Base-by-base conservation (phyloP, 2,888 invertebrate species). In the Apodemia zela region DNA sequence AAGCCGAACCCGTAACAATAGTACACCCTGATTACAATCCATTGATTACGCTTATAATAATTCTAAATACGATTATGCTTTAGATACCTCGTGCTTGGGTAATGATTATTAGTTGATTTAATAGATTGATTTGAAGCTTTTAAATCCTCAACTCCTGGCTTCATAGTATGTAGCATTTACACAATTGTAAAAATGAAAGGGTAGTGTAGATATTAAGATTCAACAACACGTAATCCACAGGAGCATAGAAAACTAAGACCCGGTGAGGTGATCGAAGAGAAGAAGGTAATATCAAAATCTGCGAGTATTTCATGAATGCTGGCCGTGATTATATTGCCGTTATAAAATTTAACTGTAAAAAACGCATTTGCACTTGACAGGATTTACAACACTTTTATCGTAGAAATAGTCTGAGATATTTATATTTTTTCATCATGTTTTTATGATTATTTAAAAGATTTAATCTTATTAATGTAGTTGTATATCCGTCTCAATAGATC, bases 201-300 rank as follows among this genome's bases (percentile, higher is more conserved):
- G 78, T 68, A 69, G 75, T 81, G 81, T 81, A 79, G 77, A 82
- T 87, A 88, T 82, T 89, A 88, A 89, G 86, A 87, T 77, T 78
- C 87, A 87, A 80, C 83, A 89, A 90, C 87, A 83, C 87, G 78
- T 87, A 90, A 91, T 91, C 84, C 89, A 90, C 92, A 92, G 96
- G 96, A 96, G 90, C 94, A 95, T 95, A 96, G 96, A 93, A 96
- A 97, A 95, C 96, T 97, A 92, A 97, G 97, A 85, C 97, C 97
- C 77, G 97, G 97, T 92, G 97, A 98, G 94, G 96, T 97, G 92
- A 92, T 97, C 92, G 97, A 97, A 93, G 97, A 97, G 87, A 97
- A 96, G 94, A 97, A 97, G 97, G 97, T 98, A 96, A 96, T 84
- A 85, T 80, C 77, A 79, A 83, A 76, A 80, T 42, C 79, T 76